Evolutionary conservation across 1,140 invertebrate genomes (phyloP), one percentile per base, ranked within the genome.

Genomic region (Eumeta japonica): DNA sequence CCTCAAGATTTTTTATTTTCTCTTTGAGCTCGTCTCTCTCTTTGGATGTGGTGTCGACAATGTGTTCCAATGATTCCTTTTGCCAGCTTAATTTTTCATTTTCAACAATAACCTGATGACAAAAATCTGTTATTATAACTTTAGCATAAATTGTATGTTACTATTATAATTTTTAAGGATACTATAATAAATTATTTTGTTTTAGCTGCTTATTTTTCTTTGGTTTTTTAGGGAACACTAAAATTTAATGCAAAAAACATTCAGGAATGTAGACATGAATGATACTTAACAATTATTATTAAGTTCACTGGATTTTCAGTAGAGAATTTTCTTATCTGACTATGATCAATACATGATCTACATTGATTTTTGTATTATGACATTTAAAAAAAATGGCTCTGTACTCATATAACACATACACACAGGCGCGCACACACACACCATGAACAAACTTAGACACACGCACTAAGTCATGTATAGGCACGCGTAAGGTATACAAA

Each of bases 31-130:
- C 64, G 28, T 70, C 68, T 16, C 64, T 48, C 18, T 71, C 68
- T 20, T 63, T 67, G 13, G 55, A 50, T 0, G 57, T 68, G 1
- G 58, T 53, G 36, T 70, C 64, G 0, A 61, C 55, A 13, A 71
- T 62, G 12, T 66, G 54, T 17, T 75, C 67, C 28, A 75, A 38
- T 1, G 70, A 73, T 35, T 75, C 66, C 48, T 67, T 75, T 44
- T 73, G 68, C 58, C 63, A 68, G 0, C 58, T 55, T 33, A 75
- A 38, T 17, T 67, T 74, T 37, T 74, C 70, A 41, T 76, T 75
- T 3, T 67, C 67, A 16, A 59, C 55, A 41, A 75, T 62, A 1
- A 73, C 55, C 68, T 73, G 43, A 13, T 51, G 55, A 17, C 11
- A 19, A 37, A 27, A 39, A 16, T 10, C 28, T 9, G 12, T 30